phyloP scores from a whole-genome alignment of 2,113 vertebrate genomes.

The Crotalus viridis region DNA sequence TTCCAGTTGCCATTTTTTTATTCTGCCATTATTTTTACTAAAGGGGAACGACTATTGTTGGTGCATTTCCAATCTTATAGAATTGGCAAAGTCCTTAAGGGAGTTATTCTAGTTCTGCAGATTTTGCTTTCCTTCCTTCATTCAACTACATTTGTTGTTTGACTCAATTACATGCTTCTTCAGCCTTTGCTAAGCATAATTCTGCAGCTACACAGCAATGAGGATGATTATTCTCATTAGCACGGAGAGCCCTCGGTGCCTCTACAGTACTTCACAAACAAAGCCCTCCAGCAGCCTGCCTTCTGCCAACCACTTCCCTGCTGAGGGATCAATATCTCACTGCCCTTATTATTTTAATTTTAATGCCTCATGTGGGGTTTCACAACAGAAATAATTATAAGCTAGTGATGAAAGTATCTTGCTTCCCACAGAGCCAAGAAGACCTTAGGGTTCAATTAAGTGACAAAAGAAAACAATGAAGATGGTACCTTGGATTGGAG shows the following conservation, averaged over 20 bases:
- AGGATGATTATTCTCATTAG: neutral
- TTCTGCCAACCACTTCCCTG: neutral
- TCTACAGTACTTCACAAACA: conserved; percentile 1
- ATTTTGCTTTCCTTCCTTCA: neutral
- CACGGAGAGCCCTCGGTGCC: neutral
- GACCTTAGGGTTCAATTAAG: conserved; percentile 58
- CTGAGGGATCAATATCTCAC: conserved; percentile 7
- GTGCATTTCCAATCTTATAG: neutral
- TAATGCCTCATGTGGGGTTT: conserved; percentile 19
- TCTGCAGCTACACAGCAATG: neutral
- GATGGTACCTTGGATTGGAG: conserved; percentile 35
- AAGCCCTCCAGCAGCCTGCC: neutral
- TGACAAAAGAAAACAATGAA: conserved; percentile 51
- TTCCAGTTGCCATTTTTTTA: neutral
- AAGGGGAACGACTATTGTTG: neutral
- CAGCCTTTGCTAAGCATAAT: neutral
- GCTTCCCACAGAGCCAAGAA: conserved; percentile 36
- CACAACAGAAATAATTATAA: conserved; percentile 51
- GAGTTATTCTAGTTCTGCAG: neutral
- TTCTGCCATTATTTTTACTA: neutral
- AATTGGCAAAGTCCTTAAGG: neutral
- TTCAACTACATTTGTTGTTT: neutral
- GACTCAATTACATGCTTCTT: neutral
- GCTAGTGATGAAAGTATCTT: conserved; percentile 30
- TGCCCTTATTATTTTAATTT: conserved; percentile 15